Percentiles rank a stretch among this genome's conserved stretches.
These are phyloP conservation scores for Neodiprion pinetum DNA, from an alignment of 1,140 invertebrate species.

Conservation along the genomic window DNA sequence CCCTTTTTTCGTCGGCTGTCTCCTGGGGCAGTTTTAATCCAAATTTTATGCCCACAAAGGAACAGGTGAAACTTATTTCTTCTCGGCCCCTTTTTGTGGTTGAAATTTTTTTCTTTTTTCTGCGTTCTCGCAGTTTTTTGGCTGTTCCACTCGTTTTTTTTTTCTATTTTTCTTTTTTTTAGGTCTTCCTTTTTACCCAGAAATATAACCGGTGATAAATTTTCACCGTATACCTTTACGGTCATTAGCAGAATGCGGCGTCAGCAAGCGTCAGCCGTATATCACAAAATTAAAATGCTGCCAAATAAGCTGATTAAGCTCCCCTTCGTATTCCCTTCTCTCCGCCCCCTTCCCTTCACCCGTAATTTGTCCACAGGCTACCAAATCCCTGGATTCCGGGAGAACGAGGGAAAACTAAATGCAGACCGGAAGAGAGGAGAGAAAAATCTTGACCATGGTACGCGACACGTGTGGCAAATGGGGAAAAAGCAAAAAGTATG, in stretches of 20 bases:
- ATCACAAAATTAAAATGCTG: conserved; percentile 37
- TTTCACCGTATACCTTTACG: conserved; percentile 21
- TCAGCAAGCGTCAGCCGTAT: conserved; percentile 29
- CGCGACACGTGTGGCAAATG: too few relatives aligned
- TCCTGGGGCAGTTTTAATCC: not conserved
- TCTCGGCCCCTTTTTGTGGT: too few relatives aligned
- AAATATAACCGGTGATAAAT: conserved; percentile 35
- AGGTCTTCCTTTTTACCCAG: not conserved
- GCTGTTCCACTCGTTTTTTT: not conserved
- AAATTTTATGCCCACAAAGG: too few relatives aligned
- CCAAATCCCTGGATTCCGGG: too few relatives aligned
- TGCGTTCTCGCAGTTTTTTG: not conserved
- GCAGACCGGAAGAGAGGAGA: too few relatives aligned
- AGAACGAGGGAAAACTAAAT: too few relatives aligned
- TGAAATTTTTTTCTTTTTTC: too few relatives aligned
- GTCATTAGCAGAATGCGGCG: conserved; percentile 36
- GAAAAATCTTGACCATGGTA: too few relatives aligned
- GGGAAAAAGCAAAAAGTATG: too few relatives aligned
- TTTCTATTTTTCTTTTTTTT: conserved; percentile 9
- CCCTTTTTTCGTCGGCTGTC: too few relatives aligned
- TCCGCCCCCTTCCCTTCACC: not conserved
- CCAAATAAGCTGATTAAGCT: conserved; percentile 36
- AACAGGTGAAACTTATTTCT: too few relatives aligned
- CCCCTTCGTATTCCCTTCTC: not conserved
- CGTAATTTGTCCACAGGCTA: not conserved